Evolutionary conservation across 2,888 invertebrate species (phyloP).

Genomic region (Phrixothrix hirtus): DNA sequence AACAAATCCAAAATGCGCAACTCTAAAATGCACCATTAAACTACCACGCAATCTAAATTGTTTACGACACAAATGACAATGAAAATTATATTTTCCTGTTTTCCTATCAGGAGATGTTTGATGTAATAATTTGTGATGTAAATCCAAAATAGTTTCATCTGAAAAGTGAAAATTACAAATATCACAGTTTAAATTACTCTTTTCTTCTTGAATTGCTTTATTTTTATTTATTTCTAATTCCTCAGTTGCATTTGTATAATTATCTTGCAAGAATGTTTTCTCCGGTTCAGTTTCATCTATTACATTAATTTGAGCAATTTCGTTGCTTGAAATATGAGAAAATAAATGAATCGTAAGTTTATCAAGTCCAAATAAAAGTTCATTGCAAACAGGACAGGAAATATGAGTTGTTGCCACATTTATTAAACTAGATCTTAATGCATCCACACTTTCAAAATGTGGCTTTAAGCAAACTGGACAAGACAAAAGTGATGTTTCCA

Average conservation of each 20-base stretch:
- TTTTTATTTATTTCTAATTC: background rate
- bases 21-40: constrained; percentile 78
- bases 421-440: constrained; percentile 71
- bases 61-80: constrained; percentile 79
- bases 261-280: too few species aligned
- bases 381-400: constrained; percentile 77
- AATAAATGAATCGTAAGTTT: constrained; percentile 84
- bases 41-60: constrained; percentile 82
- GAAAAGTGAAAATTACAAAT: constrained; percentile 75
- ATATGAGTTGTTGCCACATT: constrained; percentile 75
- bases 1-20: constrained; percentile 71
- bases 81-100: constrained; percentile 57
- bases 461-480: constrained; percentile 79
- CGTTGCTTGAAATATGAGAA: constrained; percentile 61
- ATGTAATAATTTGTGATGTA: constrained; percentile 77
- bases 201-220: constrained; percentile 1
- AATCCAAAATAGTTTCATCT: constrained; percentile 68
- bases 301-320: constrained; percentile 1
- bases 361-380: constrained; percentile 74
- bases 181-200: constrained; percentile 58
- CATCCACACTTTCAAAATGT: constrained; percentile 72
- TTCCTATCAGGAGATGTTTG: constrained; percentile 49
- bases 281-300: background rate
- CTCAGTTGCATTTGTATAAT: background rate
- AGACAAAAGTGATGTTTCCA: constrained; percentile 59